Percentiles rank a stretch among this genome's conserved stretches.
Evolutionary conservation across 92 coral and sea anemone species (phyloP).

Genomic region (Zoanthus gigantus): DNA sequence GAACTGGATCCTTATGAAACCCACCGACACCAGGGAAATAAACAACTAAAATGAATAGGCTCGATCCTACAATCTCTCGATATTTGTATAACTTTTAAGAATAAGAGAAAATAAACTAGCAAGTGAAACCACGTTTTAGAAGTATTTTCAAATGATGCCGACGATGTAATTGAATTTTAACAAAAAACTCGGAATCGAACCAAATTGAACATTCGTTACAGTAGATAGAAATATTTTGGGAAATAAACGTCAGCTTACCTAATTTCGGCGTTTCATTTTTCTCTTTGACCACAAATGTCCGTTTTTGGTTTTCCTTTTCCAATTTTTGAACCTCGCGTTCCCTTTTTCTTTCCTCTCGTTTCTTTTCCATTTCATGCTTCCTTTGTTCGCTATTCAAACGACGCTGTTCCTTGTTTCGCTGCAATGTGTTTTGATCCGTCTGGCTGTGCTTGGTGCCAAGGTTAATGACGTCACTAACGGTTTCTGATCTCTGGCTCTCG

Average conservation of each 20-base stretch:
- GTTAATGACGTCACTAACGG: slow-evolving; percentile 66
- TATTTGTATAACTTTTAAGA: too few species aligned
- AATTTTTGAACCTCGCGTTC: slow-evolving; percentile 64
- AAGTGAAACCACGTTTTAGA: neutral
- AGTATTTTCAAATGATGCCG: neutral
- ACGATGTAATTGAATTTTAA: too few species aligned
- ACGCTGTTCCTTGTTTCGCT: slow-evolving; percentile 26
- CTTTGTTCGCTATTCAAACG: slow-evolving; percentile 65
- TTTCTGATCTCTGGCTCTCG: slow-evolving; percentile 54
- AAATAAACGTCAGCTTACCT: neutral
- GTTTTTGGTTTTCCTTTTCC: slow-evolving; percentile 57
- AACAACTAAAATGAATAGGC: too few species aligned
- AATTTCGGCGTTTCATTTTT: neutral
- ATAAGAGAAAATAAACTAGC: too few species aligned
- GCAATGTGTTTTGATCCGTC: slow-evolving; percentile 10
- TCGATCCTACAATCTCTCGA: too few species aligned
- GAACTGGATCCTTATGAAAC: too few species aligned
- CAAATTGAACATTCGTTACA: neutral
- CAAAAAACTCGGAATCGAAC: too few species aligned
- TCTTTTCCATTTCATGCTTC: slow-evolving; percentile 67
- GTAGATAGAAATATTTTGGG: too few species aligned
- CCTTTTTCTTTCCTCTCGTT: slow-evolving; percentile 77
- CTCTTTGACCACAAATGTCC: slow-evolving; percentile 40
- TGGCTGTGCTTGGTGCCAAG: slow-evolving; percentile 67
- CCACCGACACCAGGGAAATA: too few species aligned